Evolutionary conservation across 64 coral and sea anemone species (phyloP).

Genomic region (Acropora yongei): DNA sequence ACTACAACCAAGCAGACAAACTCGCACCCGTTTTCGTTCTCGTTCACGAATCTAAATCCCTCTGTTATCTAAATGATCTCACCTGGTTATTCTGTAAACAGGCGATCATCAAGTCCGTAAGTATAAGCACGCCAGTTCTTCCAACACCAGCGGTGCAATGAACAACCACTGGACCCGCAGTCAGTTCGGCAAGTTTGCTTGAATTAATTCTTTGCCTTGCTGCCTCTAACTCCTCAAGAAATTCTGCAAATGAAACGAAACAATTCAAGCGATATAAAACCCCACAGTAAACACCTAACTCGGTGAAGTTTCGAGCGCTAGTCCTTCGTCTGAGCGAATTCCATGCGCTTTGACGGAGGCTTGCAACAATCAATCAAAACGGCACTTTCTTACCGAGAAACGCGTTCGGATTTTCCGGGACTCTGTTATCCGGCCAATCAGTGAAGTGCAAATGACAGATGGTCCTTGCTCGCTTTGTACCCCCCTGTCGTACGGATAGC

Average conservation of each 20-base stretch:
- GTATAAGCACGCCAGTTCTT: constrained; percentile 93
- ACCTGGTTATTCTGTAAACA: constrained; percentile 96
- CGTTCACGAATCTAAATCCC: too few species aligned
- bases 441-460: constrained; percentile 90
- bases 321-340: too few species aligned
- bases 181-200: constrained; percentile 1
- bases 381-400: constrained; percentile 80
- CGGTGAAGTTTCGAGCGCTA: neutral
- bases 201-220: constrained; percentile 60
- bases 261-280: neutral
- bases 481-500: constrained; percentile 19
- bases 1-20: too few species aligned
- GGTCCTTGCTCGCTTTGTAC: constrained; percentile 40
- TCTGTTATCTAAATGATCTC: neutral
- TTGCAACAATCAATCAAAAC: too few species aligned
- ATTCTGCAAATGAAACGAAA: constrained; percentile 60
- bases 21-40: too few species aligned
- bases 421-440: constrained; percentile 92
- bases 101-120: constrained; percentile 95
- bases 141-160: constrained; percentile 96
- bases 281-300: too few species aligned
- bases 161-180: constrained; percentile 73
- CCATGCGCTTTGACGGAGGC: too few species aligned
- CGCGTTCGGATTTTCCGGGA: constrained; percentile 77
- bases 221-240: constrained; percentile 86